Conservation (phyloP, 2,888 invertebrate genomes). For the Polyommatus iphigenia region DNA sequence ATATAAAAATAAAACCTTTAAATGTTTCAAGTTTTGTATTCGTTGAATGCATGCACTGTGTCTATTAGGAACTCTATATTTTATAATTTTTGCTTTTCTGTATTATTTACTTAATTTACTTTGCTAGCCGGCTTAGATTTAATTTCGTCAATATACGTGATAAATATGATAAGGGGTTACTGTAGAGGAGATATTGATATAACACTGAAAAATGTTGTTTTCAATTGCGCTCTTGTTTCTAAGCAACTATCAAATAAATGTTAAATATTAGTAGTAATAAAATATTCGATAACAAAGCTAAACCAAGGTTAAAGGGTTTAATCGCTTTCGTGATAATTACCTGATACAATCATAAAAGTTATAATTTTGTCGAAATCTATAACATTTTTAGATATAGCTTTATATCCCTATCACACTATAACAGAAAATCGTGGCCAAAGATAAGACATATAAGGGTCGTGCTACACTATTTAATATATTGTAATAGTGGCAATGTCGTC, state of each 20-base stretch:
- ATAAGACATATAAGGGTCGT: constrained; percentile 16
- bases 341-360: not conserved
- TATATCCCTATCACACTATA: not conserved
- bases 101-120: too few species aligned
- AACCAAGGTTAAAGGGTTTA: not conserved
- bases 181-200: not conserved
- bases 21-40: not conserved
- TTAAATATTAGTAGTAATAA: not conserved
- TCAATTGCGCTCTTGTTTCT: not conserved
- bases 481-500: constrained; percentile 15
- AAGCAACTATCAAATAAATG: not conserved
- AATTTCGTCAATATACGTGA: too few species aligned
- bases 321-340: not conserved
- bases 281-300: not conserved
- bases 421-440: constrained; percentile 7
- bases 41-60: not conserved
- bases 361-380: not conserved
- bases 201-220: not conserved
- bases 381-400: not conserved
- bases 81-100: not conserved
- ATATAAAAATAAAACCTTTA: not conserved
- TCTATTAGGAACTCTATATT: not conserved
- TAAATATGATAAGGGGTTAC: too few species aligned
- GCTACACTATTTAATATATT: constrained; percentile 21
- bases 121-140: not conserved